phyloP scores from a whole-genome alignment of 2,888 invertebrate genomes.

The Nipponacmea schrenckii region DNA sequence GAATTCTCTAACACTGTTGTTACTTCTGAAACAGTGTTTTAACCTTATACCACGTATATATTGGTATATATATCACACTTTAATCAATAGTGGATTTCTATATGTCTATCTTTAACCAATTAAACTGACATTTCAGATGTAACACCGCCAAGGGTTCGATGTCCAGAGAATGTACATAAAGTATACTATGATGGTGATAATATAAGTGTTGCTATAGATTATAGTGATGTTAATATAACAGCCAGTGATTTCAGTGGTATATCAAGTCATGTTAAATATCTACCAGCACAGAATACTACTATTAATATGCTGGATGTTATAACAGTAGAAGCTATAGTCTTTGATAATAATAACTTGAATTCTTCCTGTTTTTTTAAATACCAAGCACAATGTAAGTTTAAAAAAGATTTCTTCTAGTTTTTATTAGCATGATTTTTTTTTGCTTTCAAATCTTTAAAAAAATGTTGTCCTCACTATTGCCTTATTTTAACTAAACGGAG shows the following conservation, averaged over 20 bases:
- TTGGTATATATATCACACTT: too few species aligned
- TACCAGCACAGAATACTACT: conserved; percentile 21
- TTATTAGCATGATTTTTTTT: too few species aligned
- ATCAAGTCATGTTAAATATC: conserved; percentile 11
- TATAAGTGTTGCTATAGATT: conserved; percentile 10
- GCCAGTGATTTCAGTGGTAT: conserved; percentile 31
- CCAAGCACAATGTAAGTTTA: conserved; percentile 43
- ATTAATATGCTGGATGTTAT: conserved; percentile 25
- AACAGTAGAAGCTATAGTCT: conserved; percentile 38
- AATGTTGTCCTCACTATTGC: too few species aligned
- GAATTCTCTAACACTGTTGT: too few species aligned
- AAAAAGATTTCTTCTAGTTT: background rate
- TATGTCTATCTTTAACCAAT: too few species aligned
- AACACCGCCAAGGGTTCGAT: conserved; percentile 42
- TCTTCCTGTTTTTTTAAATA: conserved; percentile 44
- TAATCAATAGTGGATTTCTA: too few species aligned
- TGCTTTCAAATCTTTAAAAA: too few species aligned
- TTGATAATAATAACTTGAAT: conserved; percentile 37
- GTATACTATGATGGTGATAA: conserved; percentile 23
- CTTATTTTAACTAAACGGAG: too few species aligned
- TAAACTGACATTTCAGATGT: conserved; percentile 35
- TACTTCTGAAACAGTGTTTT: too few species aligned
- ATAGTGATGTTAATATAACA: conserved; percentile 21
- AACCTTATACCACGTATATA: too few species aligned
- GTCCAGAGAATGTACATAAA: conserved; percentile 34